Percentiles rank a stretch among this genome's conserved stretches.
Evolutionary conservation across 1,140 invertebrate genomes (phyloP).

Genomic region (Drosophila prosaltans): DNA sequence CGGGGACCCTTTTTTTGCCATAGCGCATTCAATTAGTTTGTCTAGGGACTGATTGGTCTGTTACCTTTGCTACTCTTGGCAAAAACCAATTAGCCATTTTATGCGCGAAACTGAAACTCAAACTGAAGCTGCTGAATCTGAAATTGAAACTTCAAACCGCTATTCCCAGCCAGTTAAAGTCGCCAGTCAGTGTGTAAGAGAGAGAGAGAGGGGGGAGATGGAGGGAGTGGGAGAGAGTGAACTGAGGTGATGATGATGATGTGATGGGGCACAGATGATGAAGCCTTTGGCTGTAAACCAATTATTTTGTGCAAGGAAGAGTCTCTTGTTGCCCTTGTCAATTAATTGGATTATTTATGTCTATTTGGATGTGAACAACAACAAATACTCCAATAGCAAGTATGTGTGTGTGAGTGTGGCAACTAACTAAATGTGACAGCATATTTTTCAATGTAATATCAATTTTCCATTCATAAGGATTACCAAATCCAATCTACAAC

Average conservation of each 20-base stretch:
- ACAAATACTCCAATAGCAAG: slow-evolving; percentile 7
- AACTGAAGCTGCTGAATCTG: slow-evolving; percentile 24
- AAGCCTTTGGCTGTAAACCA: slow-evolving; percentile 58
- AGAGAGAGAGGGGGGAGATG: not conserved
- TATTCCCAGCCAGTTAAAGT: slow-evolving; percentile 20
- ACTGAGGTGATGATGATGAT: not conserved
- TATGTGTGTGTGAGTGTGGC: slow-evolving; percentile 19
- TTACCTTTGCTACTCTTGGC: slow-evolving; percentile 55
- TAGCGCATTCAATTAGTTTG: slow-evolving; percentile 60
- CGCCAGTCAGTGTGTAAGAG: not conserved
- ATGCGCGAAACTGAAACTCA: slow-evolving; percentile 16
- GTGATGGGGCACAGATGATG: slow-evolving; percentile 5
- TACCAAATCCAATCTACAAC: slow-evolving; percentile 10
- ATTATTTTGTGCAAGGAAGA: slow-evolving; percentile 62
- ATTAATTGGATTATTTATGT: slow-evolving; percentile 79
- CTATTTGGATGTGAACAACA: slow-evolving; percentile 67
- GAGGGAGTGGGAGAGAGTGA: not conserved
- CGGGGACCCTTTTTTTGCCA: not conserved
- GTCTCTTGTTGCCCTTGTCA: slow-evolving; percentile 61
- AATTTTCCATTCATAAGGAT: not conserved
- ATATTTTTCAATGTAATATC: too few species aligned
- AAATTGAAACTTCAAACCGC: slow-evolving; percentile 53
- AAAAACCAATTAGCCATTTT: slow-evolving; percentile 71
- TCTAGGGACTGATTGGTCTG: slow-evolving; percentile 50
- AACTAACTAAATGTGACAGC: not conserved